Percentiles rank a stretch among this genome's conserved stretches.
Conservation (phyloP, 2,888 invertebrate species). For the Aromia moschata region DNA sequence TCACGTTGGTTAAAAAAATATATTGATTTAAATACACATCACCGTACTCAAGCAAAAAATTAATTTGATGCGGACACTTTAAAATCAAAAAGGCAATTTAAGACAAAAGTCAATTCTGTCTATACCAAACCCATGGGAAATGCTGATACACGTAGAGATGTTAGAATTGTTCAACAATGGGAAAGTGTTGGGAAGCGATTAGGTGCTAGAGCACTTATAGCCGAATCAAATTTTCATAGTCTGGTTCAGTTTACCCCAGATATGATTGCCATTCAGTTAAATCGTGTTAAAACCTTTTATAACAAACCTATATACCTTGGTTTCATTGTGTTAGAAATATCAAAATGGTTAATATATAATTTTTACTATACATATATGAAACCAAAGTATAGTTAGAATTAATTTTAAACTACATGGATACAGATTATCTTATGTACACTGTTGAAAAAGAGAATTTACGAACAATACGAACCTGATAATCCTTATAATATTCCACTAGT, state of each 20-base stretch:
- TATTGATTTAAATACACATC: slow-evolving; percentile 34
- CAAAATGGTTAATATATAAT: slow-evolving; percentile 41
- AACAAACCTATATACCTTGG: slow-evolving; percentile 46
- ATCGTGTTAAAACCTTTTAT: slow-evolving; percentile 29
- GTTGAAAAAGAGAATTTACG: slow-evolving; percentile 22
- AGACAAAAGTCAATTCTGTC: slow-evolving; percentile 36
- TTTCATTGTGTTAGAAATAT: slow-evolving; percentile 40
- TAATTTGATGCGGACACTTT: slow-evolving; percentile 38
- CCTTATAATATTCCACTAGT: background rate
- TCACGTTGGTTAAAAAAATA: slow-evolving; percentile 39
- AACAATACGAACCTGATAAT: too few relatives aligned
- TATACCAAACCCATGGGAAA: slow-evolving; percentile 41
- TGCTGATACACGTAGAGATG: slow-evolving; percentile 28
- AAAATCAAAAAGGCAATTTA: too few relatives aligned
- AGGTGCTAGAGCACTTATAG: slow-evolving; percentile 30
- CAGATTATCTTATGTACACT: slow-evolving; percentile 32
- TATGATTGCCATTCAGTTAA: slow-evolving; percentile 34
- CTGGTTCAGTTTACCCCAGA: slow-evolving; percentile 31
- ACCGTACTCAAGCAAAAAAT: slow-evolving; percentile 28
- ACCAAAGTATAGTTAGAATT: slow-evolving; percentile 26
- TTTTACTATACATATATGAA: slow-evolving; percentile 43
- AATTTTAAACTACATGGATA: slow-evolving; percentile 33
- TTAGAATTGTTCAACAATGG: slow-evolving; percentile 32
- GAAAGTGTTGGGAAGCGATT: slow-evolving; percentile 18
- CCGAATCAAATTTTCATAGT: slow-evolving; percentile 40